Percentiles rank a stretch among this genome's conserved stretches.
These are phyloP conservation scores for Petromus typicus DNA, from an alignment of 2,113 vertebrate species.

Conservation along the genomic window DNA sequence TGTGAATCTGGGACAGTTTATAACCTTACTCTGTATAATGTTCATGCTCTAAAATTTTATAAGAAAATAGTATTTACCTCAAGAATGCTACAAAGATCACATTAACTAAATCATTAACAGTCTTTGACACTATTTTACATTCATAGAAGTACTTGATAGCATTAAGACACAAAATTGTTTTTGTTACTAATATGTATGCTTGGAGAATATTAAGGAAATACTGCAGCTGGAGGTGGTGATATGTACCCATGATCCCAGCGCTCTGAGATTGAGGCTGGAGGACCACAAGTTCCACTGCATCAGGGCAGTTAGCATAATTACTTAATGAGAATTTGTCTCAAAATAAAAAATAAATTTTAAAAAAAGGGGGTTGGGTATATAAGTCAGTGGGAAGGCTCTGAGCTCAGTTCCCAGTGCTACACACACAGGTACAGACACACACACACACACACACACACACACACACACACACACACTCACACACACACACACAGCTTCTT, in stretches of 20 bases:
- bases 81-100: neutral
- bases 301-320: neutral
- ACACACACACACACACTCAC: neutral
- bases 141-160: neutral
- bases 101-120: neutral
- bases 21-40: neutral
- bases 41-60: neutral
- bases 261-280: neutral
- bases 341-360: neutral
- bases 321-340: neutral
- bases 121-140: neutral
- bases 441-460: neutral
- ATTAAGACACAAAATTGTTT: neutral
- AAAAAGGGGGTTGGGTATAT: neutral
- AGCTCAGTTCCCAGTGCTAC: neutral
- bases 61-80: neutral
- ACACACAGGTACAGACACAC: neutral
- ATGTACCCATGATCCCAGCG: neutral
- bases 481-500: neutral
- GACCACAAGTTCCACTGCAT: neutral
- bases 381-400: neutral
- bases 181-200: neutral
- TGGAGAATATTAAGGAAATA: conserved; percentile 9
- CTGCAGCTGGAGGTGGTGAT: neutral
- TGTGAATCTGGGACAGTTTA: neutral